Evolutionary conservation across 1,140 invertebrate genomes (phyloP), one percentile per base, ranked within the genome.

Genomic region (Sesamia nonagrioides): DNA sequence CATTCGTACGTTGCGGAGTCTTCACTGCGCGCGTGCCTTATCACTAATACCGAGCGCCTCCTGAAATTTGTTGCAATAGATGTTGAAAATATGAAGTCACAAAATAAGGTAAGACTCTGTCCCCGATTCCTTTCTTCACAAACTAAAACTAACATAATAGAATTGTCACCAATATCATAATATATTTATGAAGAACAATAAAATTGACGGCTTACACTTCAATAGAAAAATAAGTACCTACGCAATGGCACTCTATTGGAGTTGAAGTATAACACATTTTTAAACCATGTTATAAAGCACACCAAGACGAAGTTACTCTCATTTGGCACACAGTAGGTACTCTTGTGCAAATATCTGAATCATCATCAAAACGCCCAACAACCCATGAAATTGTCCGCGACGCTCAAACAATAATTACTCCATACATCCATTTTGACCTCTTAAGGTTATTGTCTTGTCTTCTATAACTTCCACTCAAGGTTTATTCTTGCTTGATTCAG

Each of bases 1-100:
- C 97, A 97, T 93, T 97, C 97, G 94, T 97, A 97, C 87, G 93
- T 95, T 84, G 97, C 97, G 75, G 96, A 96, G 95, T 97, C 97
- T 90, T 97, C 96, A 79, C 95, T 95, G 86, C 96, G 95, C 82
- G 97, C 96, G 83, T 96, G 96, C 81, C 96, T 96, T 95, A 97
- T 97, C 85, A 97, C 96, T 92, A 97, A 95, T 94, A 97, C 96
- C 94, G 97, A 97, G 96, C 97, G 96, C 95, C 96, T 96, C 95
- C 97, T 97, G 94, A 72, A 95, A 95, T 35, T 18, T 40, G 15
- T 9, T n/a, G 7, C n/a, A 56, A 50, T 61, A 0, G 35, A 21
- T 61, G 35, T 54, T 72, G 50, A 69, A 27, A 40, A 69, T 13
- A 50, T 33, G 6, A 21, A 18, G 15, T 17, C 35, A 15, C 9